A percentile compares a stretch with the other conserved stretches of the same genome.
Conservation (phyloP, 1,140 invertebrate genomes). For the Sminthurinus signatus region DNA sequence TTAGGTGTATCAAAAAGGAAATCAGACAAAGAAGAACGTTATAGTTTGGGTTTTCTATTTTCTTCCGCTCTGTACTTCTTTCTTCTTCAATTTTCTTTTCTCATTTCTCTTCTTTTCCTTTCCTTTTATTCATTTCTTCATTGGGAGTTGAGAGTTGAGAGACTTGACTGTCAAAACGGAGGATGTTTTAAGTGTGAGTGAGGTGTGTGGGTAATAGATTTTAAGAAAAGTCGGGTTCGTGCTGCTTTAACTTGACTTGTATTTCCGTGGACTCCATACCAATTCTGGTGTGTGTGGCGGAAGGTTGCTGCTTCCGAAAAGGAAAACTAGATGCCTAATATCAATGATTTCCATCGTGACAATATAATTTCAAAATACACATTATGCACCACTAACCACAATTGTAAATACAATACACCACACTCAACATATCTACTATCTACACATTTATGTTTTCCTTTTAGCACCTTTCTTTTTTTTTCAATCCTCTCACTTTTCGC, state of each 20-base stretch:
- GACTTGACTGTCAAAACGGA: slow-evolving; percentile 4
- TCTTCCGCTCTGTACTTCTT: no score
- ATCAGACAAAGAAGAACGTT: neutral
- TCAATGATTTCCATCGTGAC: slow-evolving; percentile 41
- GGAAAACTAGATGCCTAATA: slow-evolving; percentile 41
- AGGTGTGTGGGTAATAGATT: slow-evolving; percentile 36
- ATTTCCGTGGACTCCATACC: slow-evolving; percentile 40
- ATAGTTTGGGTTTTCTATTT: neutral
- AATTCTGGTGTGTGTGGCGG: slow-evolving; percentile 41
- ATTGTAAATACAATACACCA: no score
- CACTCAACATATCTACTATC: no score
- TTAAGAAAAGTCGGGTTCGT: slow-evolving; percentile 39
- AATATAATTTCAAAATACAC: slow-evolving; percentile 38
- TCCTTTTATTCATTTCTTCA: neutral
- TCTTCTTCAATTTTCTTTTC: neutral
- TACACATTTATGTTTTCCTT: no score
- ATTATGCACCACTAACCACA: no score
- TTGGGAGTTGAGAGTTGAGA: neutral
- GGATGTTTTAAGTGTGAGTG: slow-evolving; percentile 4
- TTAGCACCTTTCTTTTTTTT: no score
- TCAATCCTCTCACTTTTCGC: no score
- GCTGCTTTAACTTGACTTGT: slow-evolving; percentile 38
- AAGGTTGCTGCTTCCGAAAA: slow-evolving; percentile 38
- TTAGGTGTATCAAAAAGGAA: neutral
- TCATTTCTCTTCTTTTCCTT: neutral